Evolutionary conservation across 1,140 invertebrate genomes (phyloP).

Genomic region (Trichomalopsis sarcophagae): DNA sequence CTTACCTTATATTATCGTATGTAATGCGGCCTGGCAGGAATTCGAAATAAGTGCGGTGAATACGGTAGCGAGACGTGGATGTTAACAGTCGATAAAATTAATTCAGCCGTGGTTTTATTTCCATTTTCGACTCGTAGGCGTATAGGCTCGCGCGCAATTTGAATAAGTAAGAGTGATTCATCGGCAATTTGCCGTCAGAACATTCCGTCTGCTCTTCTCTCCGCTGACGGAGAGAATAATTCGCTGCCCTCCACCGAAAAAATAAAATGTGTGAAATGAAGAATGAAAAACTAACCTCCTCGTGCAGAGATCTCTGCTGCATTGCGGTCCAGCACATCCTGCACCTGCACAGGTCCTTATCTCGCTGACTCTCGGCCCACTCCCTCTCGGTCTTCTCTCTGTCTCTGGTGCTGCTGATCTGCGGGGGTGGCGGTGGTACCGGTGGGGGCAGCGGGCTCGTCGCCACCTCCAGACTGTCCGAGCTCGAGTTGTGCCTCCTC

Average conservation of each 20-base stretch:
- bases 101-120: constrained; percentile 1
- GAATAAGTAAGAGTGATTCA: constrained; percentile 1
- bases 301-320: constrained; percentile 68
- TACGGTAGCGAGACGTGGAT: not conserved
- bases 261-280: not conserved
- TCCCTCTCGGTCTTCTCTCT: constrained; percentile 58
- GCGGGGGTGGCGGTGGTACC: constrained; percentile 69
- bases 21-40: not conserved
- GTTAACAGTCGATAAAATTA: not conserved
- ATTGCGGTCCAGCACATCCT: constrained; percentile 70
- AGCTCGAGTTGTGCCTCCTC: constrained; percentile 72
- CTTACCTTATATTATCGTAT: not conserved
- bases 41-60: not conserved
- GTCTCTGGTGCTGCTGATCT: constrained; percentile 60
- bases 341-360: constrained; percentile 69
- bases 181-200: not conserved
- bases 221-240: not conserved
- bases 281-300: constrained; percentile 67
- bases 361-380: constrained; percentile 61
- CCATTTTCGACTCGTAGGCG: not conserved
- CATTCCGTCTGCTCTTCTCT: not conserved
- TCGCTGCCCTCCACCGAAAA: not conserved
- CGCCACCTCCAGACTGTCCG: constrained; percentile 72
- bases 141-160: not conserved
- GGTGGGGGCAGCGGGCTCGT: constrained; percentile 73